Conservation (phyloP, 2,888 invertebrate genomes). For the Rhamnusium bicolor region DNA sequence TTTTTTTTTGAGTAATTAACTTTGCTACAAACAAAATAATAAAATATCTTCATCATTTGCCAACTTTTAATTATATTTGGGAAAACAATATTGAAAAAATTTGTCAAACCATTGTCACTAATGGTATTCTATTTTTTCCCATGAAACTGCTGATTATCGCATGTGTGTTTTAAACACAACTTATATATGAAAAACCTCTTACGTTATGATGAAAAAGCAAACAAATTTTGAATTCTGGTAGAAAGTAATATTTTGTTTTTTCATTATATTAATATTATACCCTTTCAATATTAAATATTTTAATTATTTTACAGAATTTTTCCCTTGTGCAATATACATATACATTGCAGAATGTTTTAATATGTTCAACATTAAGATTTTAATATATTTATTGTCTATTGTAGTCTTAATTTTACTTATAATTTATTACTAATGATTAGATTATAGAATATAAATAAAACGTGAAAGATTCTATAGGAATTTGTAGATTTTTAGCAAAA, state of each 20-base stretch:
- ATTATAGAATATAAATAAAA: neutral
- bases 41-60: too few species aligned
- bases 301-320: neutral
- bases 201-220: too few species aligned
- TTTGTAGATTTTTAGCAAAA: neutral
- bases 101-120: too few species aligned
- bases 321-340: neutral
- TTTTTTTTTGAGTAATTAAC: too few species aligned
- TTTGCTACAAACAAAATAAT: too few species aligned
- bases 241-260: neutral
- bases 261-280: neutral
- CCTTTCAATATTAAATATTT: neutral
- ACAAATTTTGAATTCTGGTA: neutral
- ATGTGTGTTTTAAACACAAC: too few species aligned
- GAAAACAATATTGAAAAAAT: too few species aligned
- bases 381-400: neutral
- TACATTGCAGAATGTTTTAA: neutral
- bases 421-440: neutral
- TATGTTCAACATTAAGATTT: neutral
- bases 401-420: neutral
- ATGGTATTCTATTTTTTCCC: too few species aligned
- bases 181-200: too few species aligned
- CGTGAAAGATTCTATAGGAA: neutral
- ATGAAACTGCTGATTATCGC: too few species aligned
- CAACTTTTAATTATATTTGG: too few species aligned